phyloP scores from a whole-genome alignment of 53 echinoderm and acorn worm species.

The Crossaster papposus region DNA sequence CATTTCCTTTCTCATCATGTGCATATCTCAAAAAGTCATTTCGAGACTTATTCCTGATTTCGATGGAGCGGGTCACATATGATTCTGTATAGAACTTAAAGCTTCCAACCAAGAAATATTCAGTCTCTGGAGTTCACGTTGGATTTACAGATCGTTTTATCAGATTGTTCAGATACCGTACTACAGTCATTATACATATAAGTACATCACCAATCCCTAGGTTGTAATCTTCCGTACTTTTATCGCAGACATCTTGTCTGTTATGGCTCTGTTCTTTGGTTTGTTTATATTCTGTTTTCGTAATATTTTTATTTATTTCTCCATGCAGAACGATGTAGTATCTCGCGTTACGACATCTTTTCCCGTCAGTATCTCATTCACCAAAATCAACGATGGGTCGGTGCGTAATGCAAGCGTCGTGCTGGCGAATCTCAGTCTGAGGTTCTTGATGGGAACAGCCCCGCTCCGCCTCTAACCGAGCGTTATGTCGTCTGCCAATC shows the following conservation, averaged over 20 bases:
- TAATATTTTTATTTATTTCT: not conserved
- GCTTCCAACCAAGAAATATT: not conserved
- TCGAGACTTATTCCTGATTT: no score
- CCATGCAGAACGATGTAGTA: not conserved
- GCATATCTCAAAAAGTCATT: no score
- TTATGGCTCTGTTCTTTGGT: not conserved
- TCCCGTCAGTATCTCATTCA: not conserved
- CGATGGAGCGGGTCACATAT: no score
- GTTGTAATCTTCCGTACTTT: constrained; percentile 1
- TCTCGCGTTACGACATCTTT: not conserved
- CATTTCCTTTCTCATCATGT: no score
- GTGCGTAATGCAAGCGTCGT: not conserved
- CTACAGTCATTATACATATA: not conserved
- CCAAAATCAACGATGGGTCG: not conserved
- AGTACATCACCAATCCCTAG: not conserved
- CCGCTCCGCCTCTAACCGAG: not conserved
- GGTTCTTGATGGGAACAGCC: constrained; percentile 8
- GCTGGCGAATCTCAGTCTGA: not conserved
- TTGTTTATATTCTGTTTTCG: not conserved
- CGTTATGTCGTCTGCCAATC: constrained; percentile 43
- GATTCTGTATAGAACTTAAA: not conserved
- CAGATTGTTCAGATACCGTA: not conserved
- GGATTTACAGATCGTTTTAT: not conserved
- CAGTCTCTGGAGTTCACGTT: not conserved
- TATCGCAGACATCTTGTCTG: not conserved